Evolutionary conservation across 2,113 vertebrate species (phyloP).

Genomic region (Sinocyclocheilus anshuiensis): DNA sequence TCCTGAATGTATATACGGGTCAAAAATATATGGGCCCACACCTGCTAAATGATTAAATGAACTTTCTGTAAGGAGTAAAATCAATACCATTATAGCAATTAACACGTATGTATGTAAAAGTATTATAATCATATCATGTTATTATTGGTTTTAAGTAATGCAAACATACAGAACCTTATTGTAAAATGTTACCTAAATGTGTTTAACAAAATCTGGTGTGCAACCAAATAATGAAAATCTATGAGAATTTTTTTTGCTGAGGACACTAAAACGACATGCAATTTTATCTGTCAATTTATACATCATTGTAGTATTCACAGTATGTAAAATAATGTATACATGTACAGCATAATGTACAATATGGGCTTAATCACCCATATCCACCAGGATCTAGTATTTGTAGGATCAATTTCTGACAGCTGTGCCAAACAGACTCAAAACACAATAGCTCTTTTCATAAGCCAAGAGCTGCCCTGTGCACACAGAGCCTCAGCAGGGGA

Average conservation of each 20-base stretch:
- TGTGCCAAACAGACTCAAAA: slow-evolving; percentile 4
- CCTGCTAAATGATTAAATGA: no score
- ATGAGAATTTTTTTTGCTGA: not conserved
- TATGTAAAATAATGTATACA: not conserved
- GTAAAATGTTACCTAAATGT: not conserved
- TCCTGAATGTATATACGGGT: no score
- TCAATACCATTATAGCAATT: no score
- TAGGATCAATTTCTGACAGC: slow-evolving; percentile 49
- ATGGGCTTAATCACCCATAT: slow-evolving; percentile 37
- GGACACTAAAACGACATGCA: not conserved
- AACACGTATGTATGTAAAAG: no score
- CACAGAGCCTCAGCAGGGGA: slow-evolving; percentile 53
- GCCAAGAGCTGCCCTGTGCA: slow-evolving; percentile 61
- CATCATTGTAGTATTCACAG: not conserved
- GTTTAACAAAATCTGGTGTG: not conserved
- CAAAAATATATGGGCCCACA: no score
- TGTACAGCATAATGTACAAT: not conserved
- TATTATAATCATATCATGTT: not conserved
- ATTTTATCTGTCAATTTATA: not conserved
- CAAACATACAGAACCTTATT: not conserved
- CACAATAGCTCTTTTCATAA: slow-evolving; percentile 64
- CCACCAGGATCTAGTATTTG: not conserved
- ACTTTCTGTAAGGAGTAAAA: no score
- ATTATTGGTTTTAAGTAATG: not conserved
- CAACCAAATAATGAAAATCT: not conserved